Conservation (phyloP, 2,797 vertebrate genomes). For the Sebastes kiyomatsui region DNA sequence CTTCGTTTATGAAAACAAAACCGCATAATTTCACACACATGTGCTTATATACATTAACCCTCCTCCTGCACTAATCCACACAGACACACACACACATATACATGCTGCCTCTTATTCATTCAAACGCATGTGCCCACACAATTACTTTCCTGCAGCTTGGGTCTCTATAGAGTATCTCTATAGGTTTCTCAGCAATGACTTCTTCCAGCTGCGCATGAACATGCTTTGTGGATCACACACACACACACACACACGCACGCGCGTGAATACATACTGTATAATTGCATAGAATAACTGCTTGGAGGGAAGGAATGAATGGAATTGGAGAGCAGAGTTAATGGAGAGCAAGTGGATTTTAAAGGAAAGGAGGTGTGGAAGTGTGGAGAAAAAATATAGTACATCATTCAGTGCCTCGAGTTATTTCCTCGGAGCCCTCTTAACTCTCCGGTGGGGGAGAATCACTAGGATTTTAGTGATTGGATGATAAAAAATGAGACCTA, state of each 20-base stretch:
- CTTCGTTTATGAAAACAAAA: constrained; percentile 2
- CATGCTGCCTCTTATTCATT: constrained; percentile 5
- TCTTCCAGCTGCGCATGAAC: constrained; percentile 12
- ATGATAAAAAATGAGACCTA: constrained; percentile 15
- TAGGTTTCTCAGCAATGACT: constrained; percentile 12
- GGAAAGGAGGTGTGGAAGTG: constrained; percentile 12
- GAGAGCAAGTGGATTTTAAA: constrained; percentile 44
- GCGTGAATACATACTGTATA: no score
- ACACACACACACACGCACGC: not conserved
- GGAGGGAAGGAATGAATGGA: constrained; percentile 3
- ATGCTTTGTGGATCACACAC: not conserved
- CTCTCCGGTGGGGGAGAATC: not conserved
- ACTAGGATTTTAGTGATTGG: constrained; percentile 9
- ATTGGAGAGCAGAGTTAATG: constrained; percentile 23
- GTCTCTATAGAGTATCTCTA: constrained; percentile 5
- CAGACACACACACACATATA: not conserved
- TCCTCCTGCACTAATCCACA: not conserved
- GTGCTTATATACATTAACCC: not conserved
- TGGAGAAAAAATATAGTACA: constrained; percentile 26
- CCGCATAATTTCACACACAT: not conserved
- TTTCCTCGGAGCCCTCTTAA: constrained; percentile 44
- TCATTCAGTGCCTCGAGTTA: constrained; percentile 14
- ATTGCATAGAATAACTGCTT: not conserved
- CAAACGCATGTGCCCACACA: not conserved
- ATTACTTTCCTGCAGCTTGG: not conserved